Evolutionary conservation across 2,113 vertebrate genomes (phyloP).

Genomic region (Austrofundulus limnaeus): DNA sequence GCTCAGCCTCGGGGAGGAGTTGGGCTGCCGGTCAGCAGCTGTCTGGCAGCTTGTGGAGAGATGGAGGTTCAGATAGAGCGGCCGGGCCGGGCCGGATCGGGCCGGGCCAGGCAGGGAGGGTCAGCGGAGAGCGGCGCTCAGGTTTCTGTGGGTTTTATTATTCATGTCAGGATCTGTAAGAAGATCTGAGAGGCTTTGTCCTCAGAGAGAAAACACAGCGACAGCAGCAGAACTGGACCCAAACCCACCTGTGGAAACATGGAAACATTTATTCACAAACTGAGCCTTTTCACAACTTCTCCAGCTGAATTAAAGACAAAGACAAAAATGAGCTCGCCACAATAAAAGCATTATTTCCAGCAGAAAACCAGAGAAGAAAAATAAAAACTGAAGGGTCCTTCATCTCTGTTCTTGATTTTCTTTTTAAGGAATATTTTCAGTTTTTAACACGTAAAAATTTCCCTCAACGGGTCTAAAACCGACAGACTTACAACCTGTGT

Average conservation of each 20-base stretch:
- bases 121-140: conserved; percentile 2
- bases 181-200: conserved; percentile 34
- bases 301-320: too few relatives aligned
- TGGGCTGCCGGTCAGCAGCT: conserved; percentile 27
- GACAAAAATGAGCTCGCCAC: too few relatives aligned
- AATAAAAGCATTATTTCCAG: too few relatives aligned
- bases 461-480: too few relatives aligned
- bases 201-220: not conserved
- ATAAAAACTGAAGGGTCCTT: too few relatives aligned
- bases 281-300: too few relatives aligned
- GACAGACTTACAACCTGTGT: too few relatives aligned
- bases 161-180: conserved; percentile 54
- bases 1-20: not conserved
- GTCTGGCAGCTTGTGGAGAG: conserved; percentile 9
- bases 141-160: conserved; percentile 57
- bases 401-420: too few relatives aligned
- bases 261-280: too few relatives aligned
- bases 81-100: not conserved
- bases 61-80: conserved; percentile 7
- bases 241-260: not conserved
- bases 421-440: too few relatives aligned
- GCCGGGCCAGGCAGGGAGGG: not conserved
- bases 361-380: too few relatives aligned
- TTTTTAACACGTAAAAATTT: too few relatives aligned
- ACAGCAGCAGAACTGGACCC: not conserved